Evolutionary conservation across 2,797 vertebrate genomes (phyloP), one percentile per base, ranked within the genome.

Genomic region (Manis pentadactyla): DNA sequence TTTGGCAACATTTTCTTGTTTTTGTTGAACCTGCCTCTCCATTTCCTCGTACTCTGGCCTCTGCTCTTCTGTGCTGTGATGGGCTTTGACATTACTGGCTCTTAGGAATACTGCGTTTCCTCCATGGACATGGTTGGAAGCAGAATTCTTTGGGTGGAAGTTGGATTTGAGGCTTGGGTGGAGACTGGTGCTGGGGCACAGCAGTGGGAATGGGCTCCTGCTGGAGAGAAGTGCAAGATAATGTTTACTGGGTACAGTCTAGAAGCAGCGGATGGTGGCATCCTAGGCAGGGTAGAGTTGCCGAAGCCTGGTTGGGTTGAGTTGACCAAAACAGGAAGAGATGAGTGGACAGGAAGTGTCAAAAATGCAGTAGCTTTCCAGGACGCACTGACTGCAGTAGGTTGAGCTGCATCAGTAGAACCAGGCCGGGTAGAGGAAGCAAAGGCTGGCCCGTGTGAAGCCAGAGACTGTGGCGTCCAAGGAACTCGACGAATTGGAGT

Each of bases 11-110:
- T 96, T 71, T 59, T 97, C 86, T 1, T 12, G 18, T 25, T 97
- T 63, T 0, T 14, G 13, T 31, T 97, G 97, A 42, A 90, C 95
- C 19, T 64, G 2, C 63, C 34, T 91, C 73, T 98, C 96, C 95
- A 97, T 91, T 6, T 66, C 89, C 31, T 97, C 86, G 0, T 66
- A 7, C 59, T 95, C 85, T n/a, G 95, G 87, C 29, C 95, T 79
- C 42, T 98, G 97, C n/a, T 97, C 66, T 0, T 87, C 2, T 1
- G 84, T 39, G 37, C 37, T 39, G 37, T 85, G 51, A 97, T 97
- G 42, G 95, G 95, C 5, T 5, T 84, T 2, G 96, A 97, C 68
- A 96, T 59, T 0, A 96, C 81, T 14, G 95, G 87, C 68, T 85
- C 68, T 46, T 10, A 5, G 42, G 68, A 15, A 93, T 18, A 14